Conservation (phyloP, 1,140 invertebrate species). For the Ylistrum balloti region DNA sequence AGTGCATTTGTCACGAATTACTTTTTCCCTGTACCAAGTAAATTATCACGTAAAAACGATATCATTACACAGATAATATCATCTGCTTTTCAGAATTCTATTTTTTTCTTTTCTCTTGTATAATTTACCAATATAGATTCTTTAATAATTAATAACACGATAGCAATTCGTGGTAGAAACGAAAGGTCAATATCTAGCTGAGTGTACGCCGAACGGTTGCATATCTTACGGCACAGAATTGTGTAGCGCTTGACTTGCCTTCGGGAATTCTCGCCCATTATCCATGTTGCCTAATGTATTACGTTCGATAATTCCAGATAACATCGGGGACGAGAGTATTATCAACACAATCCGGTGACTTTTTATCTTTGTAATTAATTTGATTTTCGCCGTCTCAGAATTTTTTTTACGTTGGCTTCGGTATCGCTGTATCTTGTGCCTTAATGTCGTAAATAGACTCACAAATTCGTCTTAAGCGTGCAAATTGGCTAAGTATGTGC, state of each 20-base stretch:
- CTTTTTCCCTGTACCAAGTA: background rate
- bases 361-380: conserved; percentile 29
- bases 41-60: background rate
- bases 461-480: background rate
- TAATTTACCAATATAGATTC: background rate
- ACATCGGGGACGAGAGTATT: background rate
- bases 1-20: background rate
- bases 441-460: background rate
- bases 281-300: conserved; percentile 28
- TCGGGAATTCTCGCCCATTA: conserved; percentile 15
- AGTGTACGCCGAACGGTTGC: background rate
- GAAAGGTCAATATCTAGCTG: background rate
- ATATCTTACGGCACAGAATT: background rate
- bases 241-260: background rate
- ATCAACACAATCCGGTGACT: background rate
- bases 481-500: background rate
- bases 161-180: background rate
- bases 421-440: background rate
- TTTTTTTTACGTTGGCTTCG: background rate
- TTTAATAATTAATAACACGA: background rate
- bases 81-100: background rate
- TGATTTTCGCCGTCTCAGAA: background rate
- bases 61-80: background rate
- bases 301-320: background rate
- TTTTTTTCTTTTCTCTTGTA: conserved; percentile 14